Conservation (phyloP, 2,888 invertebrate genomes). For the Apocheima hispidaria region DNA sequence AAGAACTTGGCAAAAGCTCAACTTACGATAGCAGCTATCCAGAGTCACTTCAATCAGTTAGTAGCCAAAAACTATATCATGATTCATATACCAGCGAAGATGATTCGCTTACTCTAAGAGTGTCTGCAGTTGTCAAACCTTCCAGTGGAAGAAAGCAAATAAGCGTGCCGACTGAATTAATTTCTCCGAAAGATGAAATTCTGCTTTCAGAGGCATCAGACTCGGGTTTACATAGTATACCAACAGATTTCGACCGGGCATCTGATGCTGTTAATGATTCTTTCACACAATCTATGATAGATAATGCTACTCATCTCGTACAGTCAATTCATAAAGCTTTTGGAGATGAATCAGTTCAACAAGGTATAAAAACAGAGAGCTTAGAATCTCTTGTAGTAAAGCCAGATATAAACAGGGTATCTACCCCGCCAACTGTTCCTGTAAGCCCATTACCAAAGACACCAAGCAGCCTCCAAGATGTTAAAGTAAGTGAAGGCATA, state of each 20-base stretch:
- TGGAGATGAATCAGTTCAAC: constrained; percentile 70
- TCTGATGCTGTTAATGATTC: constrained; percentile 38
- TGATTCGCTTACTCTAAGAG: constrained; percentile 53
- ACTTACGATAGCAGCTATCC: constrained; percentile 44
- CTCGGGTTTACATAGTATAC: constrained; percentile 67
- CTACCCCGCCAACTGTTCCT: constrained; percentile 90
- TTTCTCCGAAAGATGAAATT: constrained; percentile 60
- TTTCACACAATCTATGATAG: constrained; percentile 51
- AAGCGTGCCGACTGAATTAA: constrained; percentile 39
- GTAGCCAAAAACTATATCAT: constrained; percentile 47
- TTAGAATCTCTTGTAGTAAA: constrained; percentile 59
- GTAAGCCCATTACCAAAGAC: constrained; percentile 87
- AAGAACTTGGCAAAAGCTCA: constrained; percentile 29
- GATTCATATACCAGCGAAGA: constrained; percentile 40
- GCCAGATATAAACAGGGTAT: constrained; percentile 69
- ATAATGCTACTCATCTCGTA: constrained; percentile 62
- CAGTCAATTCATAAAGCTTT: constrained; percentile 77
- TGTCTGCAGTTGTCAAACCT: constrained; percentile 40
- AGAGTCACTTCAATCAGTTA: constrained; percentile 52
- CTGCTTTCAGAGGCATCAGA: constrained; percentile 63
- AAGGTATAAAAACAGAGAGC: constrained; percentile 76
- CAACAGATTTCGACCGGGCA: constrained; percentile 53
- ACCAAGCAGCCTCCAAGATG: constrained; percentile 70
- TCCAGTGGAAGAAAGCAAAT: constrained; percentile 40
- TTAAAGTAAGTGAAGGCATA: constrained; percentile 74